Conservation (phyloP, 92 coral and sea anemone genomes). For the Phenganax subtilis region DNA sequence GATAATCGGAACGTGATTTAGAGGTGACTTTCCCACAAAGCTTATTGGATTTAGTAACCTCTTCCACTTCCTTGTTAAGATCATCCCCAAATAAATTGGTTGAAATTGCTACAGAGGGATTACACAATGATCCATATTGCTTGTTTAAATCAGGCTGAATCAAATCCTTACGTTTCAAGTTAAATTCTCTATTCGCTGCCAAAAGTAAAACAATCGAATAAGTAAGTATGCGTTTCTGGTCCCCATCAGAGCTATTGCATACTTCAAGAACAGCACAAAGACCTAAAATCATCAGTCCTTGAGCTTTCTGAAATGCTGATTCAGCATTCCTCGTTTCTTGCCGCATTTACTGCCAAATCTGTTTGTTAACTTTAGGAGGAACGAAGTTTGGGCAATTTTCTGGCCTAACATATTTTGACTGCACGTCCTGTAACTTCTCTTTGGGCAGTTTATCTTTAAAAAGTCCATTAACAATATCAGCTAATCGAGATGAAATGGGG, state of each 20-base stretch:
- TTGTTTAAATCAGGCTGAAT: constrained; percentile 48
- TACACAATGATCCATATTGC: constrained; percentile 46
- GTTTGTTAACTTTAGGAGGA: no score
- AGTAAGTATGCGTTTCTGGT: constrained; percentile 33
- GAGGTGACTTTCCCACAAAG: not conserved
- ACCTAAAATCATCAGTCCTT: no score
- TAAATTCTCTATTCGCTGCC: not conserved
- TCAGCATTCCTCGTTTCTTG: no score
- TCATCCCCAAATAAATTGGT: constrained; percentile 52
- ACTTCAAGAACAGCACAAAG: no score
- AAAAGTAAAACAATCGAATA: constrained; percentile 38
- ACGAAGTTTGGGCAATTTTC: no score
- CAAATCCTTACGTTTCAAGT: constrained; percentile 45
- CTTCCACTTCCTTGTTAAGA: constrained; percentile 47
- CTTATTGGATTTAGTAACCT: constrained; percentile 34
- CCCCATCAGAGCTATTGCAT: not conserved
- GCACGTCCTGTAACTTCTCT: no score
- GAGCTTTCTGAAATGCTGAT: no score
- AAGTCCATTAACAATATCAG: no score
- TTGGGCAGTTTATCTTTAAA: no score
- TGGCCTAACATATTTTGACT: no score
- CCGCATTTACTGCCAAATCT: no score
- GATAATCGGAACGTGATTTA: not conserved
- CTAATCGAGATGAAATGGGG: no score
- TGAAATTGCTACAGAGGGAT: constrained; percentile 46